Evolutionary conservation across 2,113 vertebrate genomes (phyloP).

Genomic region (Proterorhinus semilunaris): DNA sequence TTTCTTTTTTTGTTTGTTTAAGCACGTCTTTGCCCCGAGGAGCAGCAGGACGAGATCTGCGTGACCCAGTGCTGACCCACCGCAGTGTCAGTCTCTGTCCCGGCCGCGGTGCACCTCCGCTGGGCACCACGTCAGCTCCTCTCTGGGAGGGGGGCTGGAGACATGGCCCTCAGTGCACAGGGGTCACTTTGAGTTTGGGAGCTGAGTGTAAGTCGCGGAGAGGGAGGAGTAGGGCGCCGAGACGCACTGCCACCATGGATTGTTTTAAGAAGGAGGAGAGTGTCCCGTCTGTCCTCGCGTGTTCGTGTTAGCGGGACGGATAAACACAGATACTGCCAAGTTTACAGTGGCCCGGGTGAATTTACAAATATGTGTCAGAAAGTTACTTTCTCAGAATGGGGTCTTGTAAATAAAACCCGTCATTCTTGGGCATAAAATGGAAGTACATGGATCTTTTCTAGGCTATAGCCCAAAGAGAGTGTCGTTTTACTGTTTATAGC

Average conservation of each 20-base stretch:
- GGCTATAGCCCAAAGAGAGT: no score
- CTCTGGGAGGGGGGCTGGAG: constrained; percentile 69
- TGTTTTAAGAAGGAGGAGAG: constrained; percentile 44
- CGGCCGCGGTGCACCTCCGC: constrained; percentile 59
- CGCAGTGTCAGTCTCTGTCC: constrained; percentile 70
- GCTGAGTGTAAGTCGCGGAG: constrained; percentile 67
- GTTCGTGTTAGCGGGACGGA: constrained; percentile 22
- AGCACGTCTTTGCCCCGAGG: constrained; percentile 27
- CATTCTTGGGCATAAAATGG: background rate
- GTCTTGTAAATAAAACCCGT: constrained; percentile 1
- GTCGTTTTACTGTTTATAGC: no score
- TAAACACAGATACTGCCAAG: constrained; percentile 40
- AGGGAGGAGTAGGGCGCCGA: constrained; percentile 36
- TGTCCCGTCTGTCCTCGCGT: constrained; percentile 43
- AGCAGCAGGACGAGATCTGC: constrained; percentile 42
- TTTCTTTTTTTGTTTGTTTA: constrained; percentile 19
- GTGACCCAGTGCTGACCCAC: constrained; percentile 69
- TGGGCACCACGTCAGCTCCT: constrained; percentile 68
- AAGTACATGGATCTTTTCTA: background rate
- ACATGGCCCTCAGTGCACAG: constrained; percentile 67
- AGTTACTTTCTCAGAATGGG: constrained; percentile 24
- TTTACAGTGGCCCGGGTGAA: constrained; percentile 16
- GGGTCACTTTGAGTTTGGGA: constrained; percentile 69
- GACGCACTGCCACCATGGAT: constrained; percentile 57
- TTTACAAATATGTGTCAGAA: constrained; percentile 33